Conservation (phyloP, 2,113 vertebrate genomes). For the Pollimyrus isidori region DNA sequence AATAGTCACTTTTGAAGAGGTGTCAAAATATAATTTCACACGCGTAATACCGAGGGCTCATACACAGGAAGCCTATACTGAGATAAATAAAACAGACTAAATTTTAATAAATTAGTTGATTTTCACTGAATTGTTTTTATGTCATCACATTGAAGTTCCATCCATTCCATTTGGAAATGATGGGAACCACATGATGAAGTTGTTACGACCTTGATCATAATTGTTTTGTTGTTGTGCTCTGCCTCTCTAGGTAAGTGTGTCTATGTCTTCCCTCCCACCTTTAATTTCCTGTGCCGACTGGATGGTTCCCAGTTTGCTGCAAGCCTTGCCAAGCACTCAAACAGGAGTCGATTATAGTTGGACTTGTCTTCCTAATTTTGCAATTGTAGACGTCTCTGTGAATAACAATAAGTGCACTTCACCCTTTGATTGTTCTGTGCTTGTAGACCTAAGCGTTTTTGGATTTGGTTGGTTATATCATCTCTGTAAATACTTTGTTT, state of each 20-base stretch:
- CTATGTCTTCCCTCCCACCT: not conserved
- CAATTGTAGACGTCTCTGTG: not conserved
- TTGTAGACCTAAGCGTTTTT: not conserved
- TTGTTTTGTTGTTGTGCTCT: not conserved
- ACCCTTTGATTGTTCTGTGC: not conserved
- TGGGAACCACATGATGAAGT: not conserved
- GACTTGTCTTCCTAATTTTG: not conserved
- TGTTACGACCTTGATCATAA: not conserved
- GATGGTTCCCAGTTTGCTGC: not conserved
- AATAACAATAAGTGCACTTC: not conserved
- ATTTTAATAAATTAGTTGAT: not conserved
- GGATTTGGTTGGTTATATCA: not conserved
- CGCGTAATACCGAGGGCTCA: not conserved
- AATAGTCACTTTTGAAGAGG: not conserved
- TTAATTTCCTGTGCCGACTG: not conserved
- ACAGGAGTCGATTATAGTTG: not conserved
- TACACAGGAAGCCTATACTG: not conserved
- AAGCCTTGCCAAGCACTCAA: not conserved
- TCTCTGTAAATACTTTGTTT: not conserved
- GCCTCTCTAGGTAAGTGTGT: not conserved
- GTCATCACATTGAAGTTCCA: not conserved
- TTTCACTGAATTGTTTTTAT: not conserved
- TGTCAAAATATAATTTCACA: conserved; percentile 2
- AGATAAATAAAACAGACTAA: not conserved
- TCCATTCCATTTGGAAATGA: not conserved